Percentiles rank a stretch among this genome's conserved stretches.
Conservation (phyloP, 2,113 vertebrate species). For the Pseudonaja textilis region DNA sequence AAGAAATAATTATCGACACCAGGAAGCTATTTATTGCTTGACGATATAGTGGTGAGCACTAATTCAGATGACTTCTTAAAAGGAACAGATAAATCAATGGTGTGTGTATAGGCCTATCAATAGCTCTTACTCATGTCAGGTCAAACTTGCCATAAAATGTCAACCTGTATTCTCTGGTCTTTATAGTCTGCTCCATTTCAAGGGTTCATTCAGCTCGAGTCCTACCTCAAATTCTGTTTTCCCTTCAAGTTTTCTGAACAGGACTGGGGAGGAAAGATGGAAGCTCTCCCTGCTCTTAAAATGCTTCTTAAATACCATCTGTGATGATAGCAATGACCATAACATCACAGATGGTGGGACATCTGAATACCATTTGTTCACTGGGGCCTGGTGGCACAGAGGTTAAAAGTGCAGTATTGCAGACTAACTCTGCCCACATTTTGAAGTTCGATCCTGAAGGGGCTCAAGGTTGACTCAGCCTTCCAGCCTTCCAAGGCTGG, state of each 20-base stretch:
- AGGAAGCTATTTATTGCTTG: neutral
- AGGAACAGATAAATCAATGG: neutral
- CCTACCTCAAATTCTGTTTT: neutral
- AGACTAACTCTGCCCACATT: neutral
- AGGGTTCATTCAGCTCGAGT: neutral
- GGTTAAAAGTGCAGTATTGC: neutral
- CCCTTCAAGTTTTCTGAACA: neutral
- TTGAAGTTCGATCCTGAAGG: neutral
- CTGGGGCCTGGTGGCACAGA: neutral
- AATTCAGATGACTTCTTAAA: neutral
- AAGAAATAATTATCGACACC: neutral
- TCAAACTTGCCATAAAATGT: neutral
- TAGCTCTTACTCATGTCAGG: neutral
- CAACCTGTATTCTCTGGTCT: too few species aligned
- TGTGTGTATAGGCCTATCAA: neutral
- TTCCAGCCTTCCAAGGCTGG: neutral
- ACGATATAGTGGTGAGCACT: neutral
- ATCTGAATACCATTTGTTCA: too few species aligned
- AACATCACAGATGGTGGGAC: neutral
- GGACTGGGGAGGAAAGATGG: neutral
- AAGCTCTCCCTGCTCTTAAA: neutral
- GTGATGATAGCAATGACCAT: neutral
- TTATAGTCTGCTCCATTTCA: neutral
- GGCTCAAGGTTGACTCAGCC: neutral
- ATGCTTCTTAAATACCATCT: neutral